Evolutionary conservation across 92 coral and sea anemone species (phyloP).

Genomic region (Zoanthus gigantus): DNA sequence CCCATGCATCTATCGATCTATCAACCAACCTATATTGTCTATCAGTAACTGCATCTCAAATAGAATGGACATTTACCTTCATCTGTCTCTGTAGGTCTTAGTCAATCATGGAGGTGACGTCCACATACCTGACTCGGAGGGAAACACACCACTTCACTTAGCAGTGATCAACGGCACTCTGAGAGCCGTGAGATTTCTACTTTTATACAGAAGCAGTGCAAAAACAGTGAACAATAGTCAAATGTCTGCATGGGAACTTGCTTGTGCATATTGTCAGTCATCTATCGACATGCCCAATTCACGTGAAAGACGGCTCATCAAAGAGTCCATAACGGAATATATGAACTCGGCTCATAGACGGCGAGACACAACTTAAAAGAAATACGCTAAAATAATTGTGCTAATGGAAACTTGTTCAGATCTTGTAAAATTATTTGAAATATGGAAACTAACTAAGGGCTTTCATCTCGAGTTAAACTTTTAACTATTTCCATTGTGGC

Average conservation of each 20-base stretch:
- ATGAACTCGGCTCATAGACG: conserved; percentile 28
- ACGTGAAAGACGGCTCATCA: conserved; percentile 44
- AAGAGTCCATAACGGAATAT: conserved; percentile 16
- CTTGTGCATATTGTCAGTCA: conserved; percentile 14
- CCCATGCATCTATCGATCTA: too few relatives aligned
- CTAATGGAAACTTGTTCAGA: too few relatives aligned
- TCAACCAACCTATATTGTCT: too few relatives aligned
- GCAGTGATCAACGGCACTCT: conserved; percentile 33
- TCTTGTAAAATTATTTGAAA: too few relatives aligned
- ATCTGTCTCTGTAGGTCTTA: not conserved
- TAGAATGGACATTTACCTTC: not conserved
- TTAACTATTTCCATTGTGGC: too few relatives aligned
- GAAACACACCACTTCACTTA: conserved; percentile 38
- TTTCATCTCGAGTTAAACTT: too few relatives aligned
- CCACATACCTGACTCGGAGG: conserved; percentile 22
- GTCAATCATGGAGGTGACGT: conserved; percentile 33
- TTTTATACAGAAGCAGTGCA: conserved; percentile 17
- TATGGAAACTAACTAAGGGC: too few relatives aligned
- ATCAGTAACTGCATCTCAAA: not conserved
- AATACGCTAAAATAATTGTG: too few relatives aligned
- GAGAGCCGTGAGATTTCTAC: conserved; percentile 35
- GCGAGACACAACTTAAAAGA: conserved; percentile 34
- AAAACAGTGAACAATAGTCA: conserved; percentile 6
- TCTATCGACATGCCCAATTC: conserved; percentile 38
- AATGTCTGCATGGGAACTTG: conserved; percentile 46